Conservation (phyloP, 2,113 vertebrate species). For the Xenopus borealis region DNA sequence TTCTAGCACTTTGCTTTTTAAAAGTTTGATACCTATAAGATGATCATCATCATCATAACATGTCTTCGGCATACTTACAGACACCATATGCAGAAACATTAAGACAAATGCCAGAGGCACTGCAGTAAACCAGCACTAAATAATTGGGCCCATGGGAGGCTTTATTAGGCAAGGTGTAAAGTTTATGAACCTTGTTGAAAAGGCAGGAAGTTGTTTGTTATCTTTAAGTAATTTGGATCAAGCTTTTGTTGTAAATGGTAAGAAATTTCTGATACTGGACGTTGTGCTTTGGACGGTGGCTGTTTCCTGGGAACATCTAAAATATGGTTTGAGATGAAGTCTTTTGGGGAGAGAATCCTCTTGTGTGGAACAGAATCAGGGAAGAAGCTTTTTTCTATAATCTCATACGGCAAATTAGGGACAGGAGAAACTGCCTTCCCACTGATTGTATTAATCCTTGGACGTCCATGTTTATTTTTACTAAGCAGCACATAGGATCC, state of each 20-base stretch:
- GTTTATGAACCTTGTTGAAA: no score
- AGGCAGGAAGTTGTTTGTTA: neutral
- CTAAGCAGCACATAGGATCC: constrained; percentile 31
- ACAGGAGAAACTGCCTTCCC: constrained; percentile 15
- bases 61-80: no score
- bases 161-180: no score
- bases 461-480: accelerated
- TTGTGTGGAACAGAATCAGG: neutral
- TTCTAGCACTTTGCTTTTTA: no score
- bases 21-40: no score
- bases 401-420: constrained; percentile 51
- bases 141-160: no score
- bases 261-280: constrained; percentile 43
- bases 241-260: constrained; percentile 53
- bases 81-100: no score
- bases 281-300: neutral
- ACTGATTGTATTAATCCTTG: neutral
- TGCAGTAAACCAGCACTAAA: no score
- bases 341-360: constrained; percentile 51
- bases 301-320: constrained; percentile 38
- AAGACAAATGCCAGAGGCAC: no score
- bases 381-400: constrained; percentile 34
- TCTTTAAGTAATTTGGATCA: constrained; percentile 34
- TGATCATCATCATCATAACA: no score
- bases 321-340: constrained; percentile 32